Base-by-base conservation (phyloP, 2,113 vertebrate genomes). In the Dascyllus trimaculatus region DNA sequence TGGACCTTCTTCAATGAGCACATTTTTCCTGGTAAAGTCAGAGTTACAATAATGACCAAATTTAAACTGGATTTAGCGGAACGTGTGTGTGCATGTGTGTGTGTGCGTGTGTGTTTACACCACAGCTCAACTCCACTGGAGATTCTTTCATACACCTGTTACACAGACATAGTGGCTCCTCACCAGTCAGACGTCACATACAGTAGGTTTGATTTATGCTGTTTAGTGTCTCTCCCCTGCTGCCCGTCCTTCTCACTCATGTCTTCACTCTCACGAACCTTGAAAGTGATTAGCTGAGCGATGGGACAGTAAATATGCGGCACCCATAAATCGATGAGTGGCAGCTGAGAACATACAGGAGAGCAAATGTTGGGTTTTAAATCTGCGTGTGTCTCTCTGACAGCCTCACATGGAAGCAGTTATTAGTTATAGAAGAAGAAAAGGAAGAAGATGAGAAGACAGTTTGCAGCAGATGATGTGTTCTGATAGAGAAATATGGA, bases 11-110 rank as follows among this genome's bases (percentile, higher is more conserved):
- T 60, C 8, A 11, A 29, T 58, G 24, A 70, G 43, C 70, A 45
- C 51, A 67, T 73, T 57, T 70, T 57, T 66, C 74, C 45, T 52
- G 51, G 58, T 84, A 67, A 74, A 58, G 74, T 75, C 75, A 84
- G 64, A 71, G 21, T 62, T 87, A 22, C 25, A 81, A 40, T 43
- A n/a, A 11, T 46, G 43, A 32, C 56, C 18, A 52, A 32, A 63
- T 45, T 59, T 40, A 51, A 69, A 53, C 67, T 8, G 18, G 26
- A n/a, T 65, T 71, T 58, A 63, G 7, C 3, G 5, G 38, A 1
- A 2, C 15, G 40, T 43, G 40, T 43, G 40, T 40, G 38, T 40
- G 38, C 9, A 8, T 40, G 38, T 9, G 38, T 40, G 38, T 40
- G 38, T 40, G 38, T 40, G 38, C 4, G 40, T 43, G 40, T 54